These are phyloP conservation scores for Otolemur crassicaudatus DNA, from an alignment of 2,797 vertebrate genomes.

Conservation along the genomic window DNA sequence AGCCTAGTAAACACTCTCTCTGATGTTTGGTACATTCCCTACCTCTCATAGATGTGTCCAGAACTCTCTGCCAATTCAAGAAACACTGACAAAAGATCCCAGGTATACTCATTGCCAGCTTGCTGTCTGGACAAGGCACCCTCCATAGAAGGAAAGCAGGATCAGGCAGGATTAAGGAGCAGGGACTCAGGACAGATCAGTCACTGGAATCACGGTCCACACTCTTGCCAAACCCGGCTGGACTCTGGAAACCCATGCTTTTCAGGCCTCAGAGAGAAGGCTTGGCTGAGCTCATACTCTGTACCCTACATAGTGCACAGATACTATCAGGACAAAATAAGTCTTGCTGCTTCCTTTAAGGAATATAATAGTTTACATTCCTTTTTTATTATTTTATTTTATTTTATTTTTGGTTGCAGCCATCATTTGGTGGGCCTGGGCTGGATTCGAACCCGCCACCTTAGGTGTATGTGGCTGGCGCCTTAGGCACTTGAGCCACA, in stretches of 20 bases:
- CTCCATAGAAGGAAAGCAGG: neutral
- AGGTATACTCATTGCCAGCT: neutral
- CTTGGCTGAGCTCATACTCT: neutral
- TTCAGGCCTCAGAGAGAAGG: neutral
- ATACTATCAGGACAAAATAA: neutral
- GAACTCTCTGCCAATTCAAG: slow-evolving; percentile 5
- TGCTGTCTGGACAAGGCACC: neutral
- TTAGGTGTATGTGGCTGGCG: too few relatives aligned
- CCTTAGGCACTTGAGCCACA: too few relatives aligned
- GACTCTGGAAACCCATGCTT: neutral
- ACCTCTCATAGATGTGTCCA: neutral
- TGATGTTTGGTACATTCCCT: neutral
- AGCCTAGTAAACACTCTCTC: slow-evolving; percentile 11
- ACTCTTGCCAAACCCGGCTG: neutral
- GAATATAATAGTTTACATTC: neutral
- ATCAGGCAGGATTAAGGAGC: neutral
- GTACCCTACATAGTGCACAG: neutral
- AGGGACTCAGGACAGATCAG: neutral
- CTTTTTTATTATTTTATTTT: neutral
- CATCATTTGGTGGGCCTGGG: too few relatives aligned
- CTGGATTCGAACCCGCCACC: too few relatives aligned
- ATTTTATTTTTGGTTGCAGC: too few relatives aligned
- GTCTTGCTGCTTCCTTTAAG: neutral
- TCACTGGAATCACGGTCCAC: neutral
- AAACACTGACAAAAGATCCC: neutral